Conservation (phyloP, 2,888 invertebrate genomes). For the Limenitis camilla region DNA sequence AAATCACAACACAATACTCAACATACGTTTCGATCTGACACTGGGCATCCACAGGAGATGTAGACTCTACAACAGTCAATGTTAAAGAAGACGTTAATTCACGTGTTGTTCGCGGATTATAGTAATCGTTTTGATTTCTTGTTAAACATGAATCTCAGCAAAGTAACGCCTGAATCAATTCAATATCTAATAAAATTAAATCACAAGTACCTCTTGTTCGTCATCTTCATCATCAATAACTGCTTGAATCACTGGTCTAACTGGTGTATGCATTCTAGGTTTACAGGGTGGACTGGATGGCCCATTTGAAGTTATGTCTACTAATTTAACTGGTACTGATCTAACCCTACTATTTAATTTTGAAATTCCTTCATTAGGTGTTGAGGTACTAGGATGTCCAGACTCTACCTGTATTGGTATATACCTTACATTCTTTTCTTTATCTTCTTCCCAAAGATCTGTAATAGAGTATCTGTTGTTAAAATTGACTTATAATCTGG, state of each 20-base stretch:
- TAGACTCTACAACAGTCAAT: too few species aligned
- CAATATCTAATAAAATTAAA: not conserved
- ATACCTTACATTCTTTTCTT: conserved; percentile 48
- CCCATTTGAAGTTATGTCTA: conserved; percentile 43
- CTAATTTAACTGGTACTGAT: conserved; percentile 44
- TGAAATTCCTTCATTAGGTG: conserved; percentile 44
- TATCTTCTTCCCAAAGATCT: conserved; percentile 32
- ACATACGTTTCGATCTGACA: too few species aligned
- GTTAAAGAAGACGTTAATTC: too few species aligned
- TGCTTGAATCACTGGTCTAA: conserved; percentile 44
- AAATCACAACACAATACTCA: too few species aligned
- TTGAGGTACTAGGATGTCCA: conserved; percentile 60
- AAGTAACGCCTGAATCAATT: too few species aligned
- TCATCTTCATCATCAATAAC: conserved; percentile 53
- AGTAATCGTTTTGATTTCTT: not conserved
- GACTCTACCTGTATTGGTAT: conserved; percentile 59
- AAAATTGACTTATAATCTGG: too few species aligned
- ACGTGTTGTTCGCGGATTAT: not conserved
- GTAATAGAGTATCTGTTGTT: conserved; percentile 1
- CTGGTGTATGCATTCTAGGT: conserved; percentile 47
- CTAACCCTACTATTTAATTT: conserved; percentile 34
- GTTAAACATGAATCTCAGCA: too few species aligned
- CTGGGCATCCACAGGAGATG: too few species aligned
- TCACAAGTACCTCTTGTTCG: conserved; percentile 42
- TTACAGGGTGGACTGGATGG: conserved; percentile 42